Evolutionary conservation across 2,113 vertebrate species (phyloP).

Genomic region (Gavia stellata): DNA sequence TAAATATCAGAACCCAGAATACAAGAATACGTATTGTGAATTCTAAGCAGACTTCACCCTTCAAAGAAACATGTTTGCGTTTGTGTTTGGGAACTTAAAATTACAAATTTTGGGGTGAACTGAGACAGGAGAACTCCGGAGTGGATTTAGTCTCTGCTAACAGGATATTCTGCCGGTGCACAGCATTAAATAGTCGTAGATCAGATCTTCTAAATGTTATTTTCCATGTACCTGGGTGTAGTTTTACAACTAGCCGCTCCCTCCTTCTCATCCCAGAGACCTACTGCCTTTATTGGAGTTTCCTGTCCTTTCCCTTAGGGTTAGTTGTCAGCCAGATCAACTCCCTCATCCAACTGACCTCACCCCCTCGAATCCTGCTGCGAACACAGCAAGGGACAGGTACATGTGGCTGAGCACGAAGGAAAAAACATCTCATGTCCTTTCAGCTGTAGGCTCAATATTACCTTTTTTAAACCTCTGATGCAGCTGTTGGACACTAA

Average conservation of each 20-base stretch:
- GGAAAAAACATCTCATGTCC: neutral
- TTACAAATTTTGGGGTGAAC: neutral
- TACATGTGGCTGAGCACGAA: neutral
- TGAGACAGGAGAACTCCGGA: neutral
- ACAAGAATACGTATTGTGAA: neutral
- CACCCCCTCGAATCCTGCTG: rapidly evolving
- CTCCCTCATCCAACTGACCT: neutral
- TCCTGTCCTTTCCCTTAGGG: neutral
- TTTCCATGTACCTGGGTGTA: neutral
- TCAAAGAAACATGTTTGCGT: neutral
- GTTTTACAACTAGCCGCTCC: neutral
- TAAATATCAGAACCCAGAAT: neutral
- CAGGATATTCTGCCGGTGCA: neutral
- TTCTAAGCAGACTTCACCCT: neutral
- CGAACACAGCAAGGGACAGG: neutral
- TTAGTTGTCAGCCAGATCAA: neutral
- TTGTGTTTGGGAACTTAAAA: conserved; percentile 14
- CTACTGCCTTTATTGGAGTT: neutral
- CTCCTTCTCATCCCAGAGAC: neutral
- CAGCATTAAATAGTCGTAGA: neutral
- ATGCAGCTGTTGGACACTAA: neutral
- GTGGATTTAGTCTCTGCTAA: neutral
- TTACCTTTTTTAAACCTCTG: neutral
- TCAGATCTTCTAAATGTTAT: neutral
- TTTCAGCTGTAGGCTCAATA: neutral